Conservation (phyloP, 2,888 invertebrate genomes). For the Chymomyza procnemis region DNA sequence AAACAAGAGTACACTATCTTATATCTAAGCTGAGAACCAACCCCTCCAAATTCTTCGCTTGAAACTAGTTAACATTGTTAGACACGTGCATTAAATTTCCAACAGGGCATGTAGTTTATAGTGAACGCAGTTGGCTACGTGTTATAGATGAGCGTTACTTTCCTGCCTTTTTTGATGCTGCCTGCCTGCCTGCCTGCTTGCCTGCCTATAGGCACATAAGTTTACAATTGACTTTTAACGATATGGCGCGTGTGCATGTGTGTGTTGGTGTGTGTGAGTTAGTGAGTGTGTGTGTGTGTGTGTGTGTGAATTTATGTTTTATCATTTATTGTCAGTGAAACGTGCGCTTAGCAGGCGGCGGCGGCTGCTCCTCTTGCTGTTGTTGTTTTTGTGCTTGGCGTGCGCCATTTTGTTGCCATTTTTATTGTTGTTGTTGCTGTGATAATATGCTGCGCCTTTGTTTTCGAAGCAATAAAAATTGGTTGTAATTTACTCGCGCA, state of each 20-base stretch:
- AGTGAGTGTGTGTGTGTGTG: conserved; percentile 13
- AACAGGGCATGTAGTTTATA: conserved; percentile 41
- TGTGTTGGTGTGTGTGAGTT: conserved; percentile 18
- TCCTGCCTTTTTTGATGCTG: conserved; percentile 10
- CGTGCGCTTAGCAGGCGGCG: conserved; percentile 56
- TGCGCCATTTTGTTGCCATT: conserved; percentile 35
- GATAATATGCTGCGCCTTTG: conserved; percentile 65
- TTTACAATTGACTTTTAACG: conserved; percentile 74
- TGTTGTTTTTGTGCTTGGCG: conserved; percentile 1
- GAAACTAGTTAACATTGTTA: too few species aligned
- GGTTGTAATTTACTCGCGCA: conserved; percentile 60
- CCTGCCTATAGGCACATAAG: conserved; percentile 55
- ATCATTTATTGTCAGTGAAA: conserved; percentile 72
- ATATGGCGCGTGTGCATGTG: conserved; percentile 37
- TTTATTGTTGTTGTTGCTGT: conserved; percentile 29
- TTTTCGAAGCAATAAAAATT: conserved; percentile 71
- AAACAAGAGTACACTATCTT: too few species aligned
- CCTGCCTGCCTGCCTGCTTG: conserved; percentile 32
- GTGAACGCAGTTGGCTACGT: background rate
- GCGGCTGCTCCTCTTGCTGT: conserved; percentile 21
- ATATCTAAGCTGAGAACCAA: too few species aligned
- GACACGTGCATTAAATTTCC: too few species aligned
- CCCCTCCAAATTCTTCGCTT: too few species aligned
- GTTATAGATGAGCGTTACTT: background rate
- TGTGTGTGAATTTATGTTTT: conserved; percentile 68